Evolutionary conservation across 2,113 vertebrate species (phyloP), one percentile per base, ranked within the genome.

Genomic region (Seriola rivoliana): DNA sequence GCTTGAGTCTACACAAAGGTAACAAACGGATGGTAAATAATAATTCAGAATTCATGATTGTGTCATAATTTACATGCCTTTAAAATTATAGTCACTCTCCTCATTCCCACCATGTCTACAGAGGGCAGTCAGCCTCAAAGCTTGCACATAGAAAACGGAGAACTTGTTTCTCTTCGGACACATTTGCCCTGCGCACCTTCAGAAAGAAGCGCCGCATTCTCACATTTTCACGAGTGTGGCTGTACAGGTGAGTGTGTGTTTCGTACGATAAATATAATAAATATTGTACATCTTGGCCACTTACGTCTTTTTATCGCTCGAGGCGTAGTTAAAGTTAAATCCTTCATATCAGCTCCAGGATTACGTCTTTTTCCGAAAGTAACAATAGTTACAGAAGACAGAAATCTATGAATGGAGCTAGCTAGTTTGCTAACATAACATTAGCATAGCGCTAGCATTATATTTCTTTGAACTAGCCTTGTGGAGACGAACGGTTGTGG

Each of bases 141-240:
- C 7, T 12, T 10, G 17, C 59, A 32, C 2, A 10, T 2, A 23
- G 71, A 54, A 60, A 54, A 23, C 29, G 0, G 29, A n/a, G 1
- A 0, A 14, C 6, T 71, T 66, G 87, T 92, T 92, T 88, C 86
- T 65, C 44, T 9, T 63, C 94, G 95, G 94, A 93, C 68, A 23
- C n/a, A 79, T 78, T 95, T 92, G 4, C 6, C 0, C 42, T 40
- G 68, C 32, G 76, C 78, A 87, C 90, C 19, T 29, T 42, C 46
- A 75, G 86, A 93, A 94, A 90, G 82, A 90, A 73, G 91, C 91
- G 91, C 90, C 83, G 90, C 90, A 68, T 91, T 83, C 71, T 87
- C 92, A 92, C 89, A 13, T 92, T 84, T 78, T 77, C 36, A 5
- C 0, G 7, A 91, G 91, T 86, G 94, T 94, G 93, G 78, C 85